Percentiles rank a stretch among this genome's conserved stretches.
Conservation (phyloP, 1,140 invertebrate species). For the Odontomachus brunneus region DNA sequence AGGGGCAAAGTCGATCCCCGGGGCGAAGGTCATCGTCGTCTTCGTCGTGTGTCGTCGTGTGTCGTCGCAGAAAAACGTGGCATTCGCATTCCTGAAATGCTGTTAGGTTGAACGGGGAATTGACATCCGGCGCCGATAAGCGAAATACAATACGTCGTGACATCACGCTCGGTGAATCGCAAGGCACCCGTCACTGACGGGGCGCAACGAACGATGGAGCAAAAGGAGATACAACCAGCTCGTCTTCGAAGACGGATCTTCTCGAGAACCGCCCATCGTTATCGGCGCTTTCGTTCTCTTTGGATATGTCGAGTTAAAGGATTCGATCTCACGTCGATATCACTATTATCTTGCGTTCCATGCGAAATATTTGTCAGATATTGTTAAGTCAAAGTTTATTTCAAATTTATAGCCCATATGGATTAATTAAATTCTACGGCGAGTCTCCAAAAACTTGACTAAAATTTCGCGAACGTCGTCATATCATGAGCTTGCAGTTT, state of each 20-base stretch:
- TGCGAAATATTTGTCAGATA: no score
- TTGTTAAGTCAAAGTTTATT: no score
- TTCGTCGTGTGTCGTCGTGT: no score
- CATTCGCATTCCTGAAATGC: conserved; percentile 80
- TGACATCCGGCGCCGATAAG: conserved; percentile 77
- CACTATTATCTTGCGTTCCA: no score
- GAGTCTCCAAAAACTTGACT: no score
- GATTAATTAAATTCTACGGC: no score
- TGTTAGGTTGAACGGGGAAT: conserved; percentile 72
- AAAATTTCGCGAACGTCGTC: no score
- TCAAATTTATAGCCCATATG: background rate
- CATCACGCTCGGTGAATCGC: conserved; percentile 71
- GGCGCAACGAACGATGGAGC: conserved; percentile 21
- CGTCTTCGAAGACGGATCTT: conserved; percentile 40
- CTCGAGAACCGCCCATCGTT: background rate
- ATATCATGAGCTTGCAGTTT: no score
- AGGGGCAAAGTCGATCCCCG: conserved; percentile 54
- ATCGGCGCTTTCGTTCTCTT: background rate
- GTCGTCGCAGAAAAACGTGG: conserved; percentile 57
- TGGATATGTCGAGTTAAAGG: background rate
- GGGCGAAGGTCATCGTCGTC: conserved; percentile 41
- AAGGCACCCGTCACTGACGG: background rate
- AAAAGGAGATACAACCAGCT: conserved; percentile 48
- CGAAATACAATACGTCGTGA: conserved; percentile 81
- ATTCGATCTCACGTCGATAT: background rate